A percentile compares a stretch with the other conserved stretches of the same genome.
phyloP scores from a whole-genome alignment of 2,797 vertebrate genomes.

The Tragopan temminckii region DNA sequence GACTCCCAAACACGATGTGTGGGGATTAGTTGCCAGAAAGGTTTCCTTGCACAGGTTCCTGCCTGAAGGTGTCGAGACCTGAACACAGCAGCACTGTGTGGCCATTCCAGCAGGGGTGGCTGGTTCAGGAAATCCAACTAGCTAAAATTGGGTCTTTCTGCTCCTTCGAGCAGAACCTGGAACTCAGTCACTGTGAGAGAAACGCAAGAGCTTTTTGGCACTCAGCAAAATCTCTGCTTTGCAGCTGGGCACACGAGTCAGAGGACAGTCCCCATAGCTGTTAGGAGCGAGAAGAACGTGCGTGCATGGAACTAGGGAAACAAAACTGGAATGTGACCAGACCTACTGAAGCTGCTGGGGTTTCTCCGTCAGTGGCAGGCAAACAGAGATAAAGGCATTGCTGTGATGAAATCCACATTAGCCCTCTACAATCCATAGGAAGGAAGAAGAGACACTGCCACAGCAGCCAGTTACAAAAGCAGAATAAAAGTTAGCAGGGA shows the following conservation, averaged over 20 bases:
- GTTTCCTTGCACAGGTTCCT: neutral
- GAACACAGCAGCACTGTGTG: neutral
- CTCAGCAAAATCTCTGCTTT: neutral
- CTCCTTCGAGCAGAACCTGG: neutral
- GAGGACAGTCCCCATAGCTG: neutral
- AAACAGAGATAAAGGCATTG: neutral
- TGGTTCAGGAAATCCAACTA: neutral
- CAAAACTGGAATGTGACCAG: neutral
- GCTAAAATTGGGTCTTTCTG: neutral
- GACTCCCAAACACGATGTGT: neutral
- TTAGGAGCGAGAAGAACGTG: neutral
- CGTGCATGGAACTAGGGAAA: neutral
- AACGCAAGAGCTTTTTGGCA: neutral
- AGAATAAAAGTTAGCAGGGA: neutral
- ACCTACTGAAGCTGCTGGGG: neutral
- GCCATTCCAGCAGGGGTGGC: rapidly evolving
- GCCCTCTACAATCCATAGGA: rapidly evolving
- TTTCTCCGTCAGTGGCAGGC: neutral
- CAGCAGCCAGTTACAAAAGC: neutral
- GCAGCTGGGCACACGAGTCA: neutral
- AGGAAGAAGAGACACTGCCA: neutral
- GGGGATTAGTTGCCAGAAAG: neutral
- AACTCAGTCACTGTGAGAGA: neutral
- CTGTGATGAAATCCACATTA: neutral
- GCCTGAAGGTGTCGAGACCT: neutral